Evolutionary conservation across 2,113 vertebrate genomes (phyloP), one percentile per base, ranked within the genome.

Genomic region (Perca fluviatilis): DNA sequence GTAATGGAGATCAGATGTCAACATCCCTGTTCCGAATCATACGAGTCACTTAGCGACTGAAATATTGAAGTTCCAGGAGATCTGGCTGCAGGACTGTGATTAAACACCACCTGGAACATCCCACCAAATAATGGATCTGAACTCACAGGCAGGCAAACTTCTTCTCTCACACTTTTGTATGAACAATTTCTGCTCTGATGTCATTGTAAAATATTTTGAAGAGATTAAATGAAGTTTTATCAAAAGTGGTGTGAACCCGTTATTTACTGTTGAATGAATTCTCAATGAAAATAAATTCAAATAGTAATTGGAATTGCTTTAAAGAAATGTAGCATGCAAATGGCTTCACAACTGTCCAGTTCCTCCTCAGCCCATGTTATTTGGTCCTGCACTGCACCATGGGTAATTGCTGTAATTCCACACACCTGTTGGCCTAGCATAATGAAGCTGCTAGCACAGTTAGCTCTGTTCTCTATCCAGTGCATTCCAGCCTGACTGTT

Each of bases 161-260:
- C 78, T 79, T 64, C 36, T 81, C 30, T 88, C 74, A 70, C 77
- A 68, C 74, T 89, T 87, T 77, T 90, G 71, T 90, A 84, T 61
- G 47, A 87, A 79, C 63, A 75, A 65, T 49, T 60, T 43, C 86
- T 88, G 63, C 71, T 84, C 82, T 86, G 60, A 60, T 81, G 87
- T 89, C 68, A 73, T 77, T 92, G 90, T 93, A 91, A 89, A 62
- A 90, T 94, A 91, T 92, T 94, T 95, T 94, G 66, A 90, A 84
- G 85, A 91, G 86, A 93, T 86, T 74, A 89, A 90, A 87, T 81
- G 50, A 90, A 80, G 85, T 92, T 91, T 43, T 87, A 94, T 92
- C 73, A 72, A 61, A 87, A 79, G 89, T 81, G 69, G 51, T 79
- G 87, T 88, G 84, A 86, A 85, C 87, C 71, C 86, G 89, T 94